A percentile compares a stretch with the other conserved stretches of the same genome.
These are phyloP conservation scores for Dasyurus viverrinus DNA, from an alignment of 2,113 vertebrate species.

Conservation along the genomic window DNA sequence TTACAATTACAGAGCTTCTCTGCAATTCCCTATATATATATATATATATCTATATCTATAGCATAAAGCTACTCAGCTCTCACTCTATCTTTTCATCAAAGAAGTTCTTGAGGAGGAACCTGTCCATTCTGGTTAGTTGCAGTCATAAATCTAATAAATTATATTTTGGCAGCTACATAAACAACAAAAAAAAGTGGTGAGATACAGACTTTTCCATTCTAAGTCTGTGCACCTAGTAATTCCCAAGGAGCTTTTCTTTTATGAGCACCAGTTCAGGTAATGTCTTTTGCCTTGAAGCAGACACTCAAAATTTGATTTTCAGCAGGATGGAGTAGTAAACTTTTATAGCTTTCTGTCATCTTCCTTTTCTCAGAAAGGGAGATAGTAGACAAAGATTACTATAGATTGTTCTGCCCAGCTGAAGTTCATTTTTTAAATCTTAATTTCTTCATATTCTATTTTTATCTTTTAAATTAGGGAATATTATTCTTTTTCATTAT, in stretches of 20 bases:
- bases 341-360: constrained; percentile 42
- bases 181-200: constrained; percentile 48
- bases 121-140: not conserved
- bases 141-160: constrained; percentile 52
- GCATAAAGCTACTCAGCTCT: not conserved
- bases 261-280: constrained; percentile 62
- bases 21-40: not conserved
- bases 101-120: not conserved
- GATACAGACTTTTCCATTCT: constrained; percentile 46
- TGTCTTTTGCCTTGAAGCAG: constrained; percentile 71
- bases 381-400: not conserved
- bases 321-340: constrained; percentile 46
- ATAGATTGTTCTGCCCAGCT: not conserved
- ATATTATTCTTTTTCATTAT: not conserved
- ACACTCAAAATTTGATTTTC: constrained; percentile 33
- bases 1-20: not conserved
- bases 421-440: not conserved
- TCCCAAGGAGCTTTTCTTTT: constrained; percentile 64
- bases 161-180: constrained; percentile 46
- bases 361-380: constrained; percentile 34
- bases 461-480: not conserved
- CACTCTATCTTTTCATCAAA: not conserved
- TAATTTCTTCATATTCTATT: not conserved
- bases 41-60: too few relatives aligned
- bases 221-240: constrained; percentile 56